A percentile compares a stretch with the other conserved stretches of the same genome.
phyloP scores from a whole-genome alignment of 2,888 invertebrate genomes.

The Hoplodrina ambigua region DNA sequence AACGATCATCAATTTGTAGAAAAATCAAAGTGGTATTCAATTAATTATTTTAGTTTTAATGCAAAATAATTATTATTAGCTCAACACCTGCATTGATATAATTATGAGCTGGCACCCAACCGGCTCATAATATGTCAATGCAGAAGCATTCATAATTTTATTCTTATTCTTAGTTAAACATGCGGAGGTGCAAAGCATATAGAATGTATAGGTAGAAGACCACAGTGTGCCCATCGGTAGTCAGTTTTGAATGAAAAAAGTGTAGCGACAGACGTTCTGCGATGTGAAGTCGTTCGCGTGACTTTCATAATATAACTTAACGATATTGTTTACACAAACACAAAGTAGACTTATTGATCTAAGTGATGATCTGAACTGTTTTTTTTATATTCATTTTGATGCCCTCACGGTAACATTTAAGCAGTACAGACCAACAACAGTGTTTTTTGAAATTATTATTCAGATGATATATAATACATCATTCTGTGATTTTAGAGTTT shows the following conservation, averaged over 20 bases:
- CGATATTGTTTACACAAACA: conserved; percentile 1
- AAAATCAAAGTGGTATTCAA: conserved; percentile 9
- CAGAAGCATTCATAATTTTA: neutral
- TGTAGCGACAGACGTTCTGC: conserved; percentile 49
- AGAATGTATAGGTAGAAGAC: conserved; percentile 14
- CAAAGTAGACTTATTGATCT: conserved; percentile 9
- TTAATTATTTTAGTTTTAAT: neutral
- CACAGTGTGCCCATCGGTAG: conserved; percentile 23
- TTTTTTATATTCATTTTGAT: neutral
- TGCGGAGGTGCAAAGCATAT: neutral
- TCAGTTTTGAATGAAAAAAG: conserved; percentile 56
- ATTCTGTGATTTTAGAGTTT: neutral
- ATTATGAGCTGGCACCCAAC: neutral
- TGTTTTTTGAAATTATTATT: conserved; percentile 7
- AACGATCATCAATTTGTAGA: neutral
- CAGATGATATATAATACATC: conserved; percentile 12
- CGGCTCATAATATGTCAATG: no score
- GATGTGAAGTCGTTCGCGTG: conserved; percentile 32
- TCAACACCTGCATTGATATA: conserved; percentile 9
- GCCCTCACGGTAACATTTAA: conserved; percentile 6
- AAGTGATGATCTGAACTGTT: neutral
- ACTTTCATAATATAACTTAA: conserved; percentile 22
- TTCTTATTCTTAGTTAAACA: conserved; percentile 24
- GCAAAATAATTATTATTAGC: neutral
- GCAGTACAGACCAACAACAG: neutral